These are phyloP conservation scores for Bubo bubo DNA, from an alignment of 2,113 vertebrate genomes.

Conservation along the genomic window DNA sequence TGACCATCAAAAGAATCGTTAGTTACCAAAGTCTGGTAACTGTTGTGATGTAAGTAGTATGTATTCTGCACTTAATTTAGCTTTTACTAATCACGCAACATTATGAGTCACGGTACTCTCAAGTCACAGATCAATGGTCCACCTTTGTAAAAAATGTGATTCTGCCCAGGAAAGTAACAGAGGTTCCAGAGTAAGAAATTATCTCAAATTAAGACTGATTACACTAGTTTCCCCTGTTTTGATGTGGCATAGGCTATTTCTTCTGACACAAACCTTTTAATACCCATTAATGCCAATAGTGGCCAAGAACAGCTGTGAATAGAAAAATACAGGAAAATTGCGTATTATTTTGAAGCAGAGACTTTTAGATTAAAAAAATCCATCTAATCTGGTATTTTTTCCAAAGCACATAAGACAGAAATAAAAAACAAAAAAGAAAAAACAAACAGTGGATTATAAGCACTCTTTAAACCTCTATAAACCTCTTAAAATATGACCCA, in stretches of 20 bases:
- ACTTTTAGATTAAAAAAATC: background rate
- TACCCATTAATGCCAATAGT: background rate
- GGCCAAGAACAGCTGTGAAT: background rate
- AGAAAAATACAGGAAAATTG: background rate
- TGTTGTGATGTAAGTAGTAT: background rate
- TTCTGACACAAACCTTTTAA: background rate
- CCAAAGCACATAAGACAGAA: background rate
- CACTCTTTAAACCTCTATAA: background rate
- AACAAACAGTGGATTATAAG: background rate
- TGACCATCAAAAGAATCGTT: background rate
- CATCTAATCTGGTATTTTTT: background rate
- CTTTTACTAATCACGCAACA: background rate
- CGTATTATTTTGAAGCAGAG: background rate
- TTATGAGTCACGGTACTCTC: background rate
- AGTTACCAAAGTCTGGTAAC: background rate
- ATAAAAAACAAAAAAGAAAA: background rate
- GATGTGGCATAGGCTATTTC: background rate
- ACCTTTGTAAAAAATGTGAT: background rate
- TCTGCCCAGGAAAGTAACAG: background rate
- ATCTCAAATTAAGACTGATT: background rate
- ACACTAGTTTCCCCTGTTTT: background rate
- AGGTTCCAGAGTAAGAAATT: background rate
- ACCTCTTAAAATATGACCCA: background rate
- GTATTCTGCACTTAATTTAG: background rate
- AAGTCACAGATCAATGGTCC: background rate